Evolutionary conservation across 2,113 vertebrate species (phyloP).

Genomic region (Mesembrinibis cayennensis): DNA sequence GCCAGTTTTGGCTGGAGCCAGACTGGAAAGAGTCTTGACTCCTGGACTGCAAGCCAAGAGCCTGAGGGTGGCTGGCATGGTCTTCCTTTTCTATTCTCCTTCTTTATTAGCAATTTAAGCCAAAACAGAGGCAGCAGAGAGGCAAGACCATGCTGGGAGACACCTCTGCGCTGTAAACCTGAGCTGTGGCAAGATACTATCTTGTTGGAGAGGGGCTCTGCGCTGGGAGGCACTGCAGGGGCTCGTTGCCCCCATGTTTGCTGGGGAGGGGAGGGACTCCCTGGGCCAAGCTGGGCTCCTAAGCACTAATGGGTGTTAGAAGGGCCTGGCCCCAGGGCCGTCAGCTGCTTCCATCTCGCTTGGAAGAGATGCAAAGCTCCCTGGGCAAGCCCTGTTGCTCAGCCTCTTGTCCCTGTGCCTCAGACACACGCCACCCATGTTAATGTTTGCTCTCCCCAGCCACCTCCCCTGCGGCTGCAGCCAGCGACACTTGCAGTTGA

Average conservation of each 20-base stretch:
- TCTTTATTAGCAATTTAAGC: conserved; percentile 1
- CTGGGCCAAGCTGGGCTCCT: background rate
- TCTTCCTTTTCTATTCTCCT: background rate
- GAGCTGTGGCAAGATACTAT: background rate
- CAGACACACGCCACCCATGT: background rate
- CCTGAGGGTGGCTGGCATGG: background rate
- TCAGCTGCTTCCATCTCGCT: background rate
- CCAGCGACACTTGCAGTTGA: background rate
- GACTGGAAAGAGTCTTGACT: background rate
- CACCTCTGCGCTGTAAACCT: background rate
- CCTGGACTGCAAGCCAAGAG: conserved; percentile 13
- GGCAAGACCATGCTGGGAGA: background rate
- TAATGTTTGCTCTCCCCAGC: background rate
- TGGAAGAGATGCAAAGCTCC: background rate
- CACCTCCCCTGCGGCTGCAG: background rate
- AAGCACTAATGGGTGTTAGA: background rate
- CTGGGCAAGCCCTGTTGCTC: background rate
- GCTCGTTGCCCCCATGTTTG: background rate
- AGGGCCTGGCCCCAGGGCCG: background rate
- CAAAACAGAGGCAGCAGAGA: conserved; percentile 10
- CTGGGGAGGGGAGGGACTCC: background rate
- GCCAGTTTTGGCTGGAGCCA: background rate
- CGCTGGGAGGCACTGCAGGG: background rate
- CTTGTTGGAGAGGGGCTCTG: background rate
- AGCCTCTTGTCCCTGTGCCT: background rate